Evolutionary conservation across 2,888 invertebrate genomes (phyloP).

Genomic region (Lacanobia oleracea): DNA sequence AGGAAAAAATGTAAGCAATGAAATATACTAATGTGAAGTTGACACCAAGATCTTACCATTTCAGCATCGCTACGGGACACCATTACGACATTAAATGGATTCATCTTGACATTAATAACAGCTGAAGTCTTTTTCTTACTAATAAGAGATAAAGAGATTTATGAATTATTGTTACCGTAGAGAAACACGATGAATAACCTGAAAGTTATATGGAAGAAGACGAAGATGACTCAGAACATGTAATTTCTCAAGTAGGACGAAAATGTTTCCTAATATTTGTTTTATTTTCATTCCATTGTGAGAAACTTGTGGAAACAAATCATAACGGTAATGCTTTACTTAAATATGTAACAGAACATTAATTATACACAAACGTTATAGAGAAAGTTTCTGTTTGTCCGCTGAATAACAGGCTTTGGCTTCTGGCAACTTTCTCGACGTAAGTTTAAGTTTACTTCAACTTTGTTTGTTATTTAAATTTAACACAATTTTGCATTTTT

Average conservation of each 20-base stretch:
- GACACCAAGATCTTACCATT: slow-evolving; percentile 25
- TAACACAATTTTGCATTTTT: background rate
- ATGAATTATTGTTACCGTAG: background rate
- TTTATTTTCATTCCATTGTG: slow-evolving; percentile 3
- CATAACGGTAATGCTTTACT: slow-evolving; percentile 35
- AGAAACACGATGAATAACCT: slow-evolving; percentile 4
- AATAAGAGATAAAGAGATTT: slow-evolving; percentile 8
- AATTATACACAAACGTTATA: slow-evolving; percentile 47
- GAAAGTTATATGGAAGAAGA: background rate
- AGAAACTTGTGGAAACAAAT: slow-evolving; percentile 30
- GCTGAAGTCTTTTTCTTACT: slow-evolving; percentile 16
- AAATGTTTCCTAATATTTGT: slow-evolving; percentile 4
- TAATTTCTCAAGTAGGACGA: background rate
- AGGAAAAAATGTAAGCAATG: background rate
- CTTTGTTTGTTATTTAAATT: slow-evolving; percentile 18
- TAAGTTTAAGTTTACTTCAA: slow-evolving; percentile 30
- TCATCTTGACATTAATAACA: slow-evolving; percentile 31
- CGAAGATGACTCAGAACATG: background rate
- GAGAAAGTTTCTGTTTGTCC: slow-evolving; percentile 57
- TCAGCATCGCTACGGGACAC: slow-evolving; percentile 12
- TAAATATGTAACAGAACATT: slow-evolving; percentile 57
- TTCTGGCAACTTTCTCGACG: slow-evolving; percentile 49
- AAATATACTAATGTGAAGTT: slow-evolving; percentile 21
- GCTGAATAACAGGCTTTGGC: slow-evolving; percentile 35
- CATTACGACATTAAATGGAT: slow-evolving; percentile 23